phyloP scores from a whole-genome alignment of 2,113 vertebrate species.

The Alectura lathami region DNA sequence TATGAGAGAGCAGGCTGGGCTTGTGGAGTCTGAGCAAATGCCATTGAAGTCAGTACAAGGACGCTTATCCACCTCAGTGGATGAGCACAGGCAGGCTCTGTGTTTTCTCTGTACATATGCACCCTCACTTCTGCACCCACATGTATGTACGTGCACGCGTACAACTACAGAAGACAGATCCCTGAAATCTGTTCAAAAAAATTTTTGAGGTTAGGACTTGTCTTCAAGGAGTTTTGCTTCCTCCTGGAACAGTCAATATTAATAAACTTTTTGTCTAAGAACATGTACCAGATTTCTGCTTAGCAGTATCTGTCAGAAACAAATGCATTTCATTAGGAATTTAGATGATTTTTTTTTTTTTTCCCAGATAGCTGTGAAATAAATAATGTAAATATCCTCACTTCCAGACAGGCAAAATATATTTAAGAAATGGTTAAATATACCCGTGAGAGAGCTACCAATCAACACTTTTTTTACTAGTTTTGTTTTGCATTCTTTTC shows the following conservation, averaged over 20 bases:
- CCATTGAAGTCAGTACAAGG: background rate
- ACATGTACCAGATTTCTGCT: slow-evolving; percentile 28
- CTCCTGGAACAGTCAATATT: slow-evolving; percentile 26
- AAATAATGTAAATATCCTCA: slow-evolving; percentile 50
- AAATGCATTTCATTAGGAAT: slow-evolving; percentile 20
- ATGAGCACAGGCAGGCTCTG: background rate
- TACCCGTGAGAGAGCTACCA: slow-evolving; percentile 59
- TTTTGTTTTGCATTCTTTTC: slow-evolving; percentile 68
- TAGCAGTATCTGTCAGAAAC: background rate
- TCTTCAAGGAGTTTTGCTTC: slow-evolving; percentile 42
- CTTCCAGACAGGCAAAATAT: slow-evolving; percentile 13
- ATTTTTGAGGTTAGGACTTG: slow-evolving; percentile 31
- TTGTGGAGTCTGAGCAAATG: background rate
- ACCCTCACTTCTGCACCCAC: background rate
- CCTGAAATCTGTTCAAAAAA: slow-evolving; percentile 14
- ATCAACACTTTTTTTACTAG: slow-evolving; percentile 60
- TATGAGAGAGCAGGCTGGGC: background rate
- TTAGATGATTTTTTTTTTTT: background rate
- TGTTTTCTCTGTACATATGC: background rate
- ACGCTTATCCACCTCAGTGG: background rate
- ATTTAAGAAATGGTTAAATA: slow-evolving; percentile 61
- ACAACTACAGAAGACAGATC: background rate
- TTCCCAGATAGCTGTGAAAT: slow-evolving; percentile 25
- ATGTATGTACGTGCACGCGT: background rate
- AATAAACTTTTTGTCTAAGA: slow-evolving; percentile 26